phyloP scores from a whole-genome alignment of 2,888 invertebrate genomes.

The Prosapia bicincta region DNA sequence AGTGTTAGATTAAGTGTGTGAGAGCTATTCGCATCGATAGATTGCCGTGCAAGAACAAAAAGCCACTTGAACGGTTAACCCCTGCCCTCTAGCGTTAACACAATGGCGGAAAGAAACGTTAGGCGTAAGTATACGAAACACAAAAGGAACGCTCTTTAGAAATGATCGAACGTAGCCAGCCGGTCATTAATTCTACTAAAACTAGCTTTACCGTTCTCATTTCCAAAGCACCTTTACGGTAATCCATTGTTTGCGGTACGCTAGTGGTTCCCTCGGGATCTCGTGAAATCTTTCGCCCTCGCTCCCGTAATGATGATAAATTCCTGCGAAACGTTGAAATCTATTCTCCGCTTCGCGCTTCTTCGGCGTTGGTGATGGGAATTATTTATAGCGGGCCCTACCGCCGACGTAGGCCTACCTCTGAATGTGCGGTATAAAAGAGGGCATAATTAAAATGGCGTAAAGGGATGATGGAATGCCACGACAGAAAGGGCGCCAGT shows the following conservation, averaged over 20 bases:
- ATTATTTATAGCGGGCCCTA: not conserved
- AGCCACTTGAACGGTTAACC: not conserved
- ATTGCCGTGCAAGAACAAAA: not conserved
- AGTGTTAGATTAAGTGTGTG: not conserved
- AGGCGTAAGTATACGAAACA: not conserved
- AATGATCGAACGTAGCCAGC: not conserved
- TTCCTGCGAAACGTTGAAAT: not conserved
- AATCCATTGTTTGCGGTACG: conserved; percentile 2
- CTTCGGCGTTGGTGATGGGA: not conserved
- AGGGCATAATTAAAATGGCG: not conserved
- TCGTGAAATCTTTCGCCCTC: not conserved
- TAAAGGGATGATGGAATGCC: not conserved
- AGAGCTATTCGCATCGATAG: not conserved
- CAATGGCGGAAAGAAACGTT: not conserved
- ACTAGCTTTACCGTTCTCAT: not conserved
- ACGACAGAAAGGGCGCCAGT: not conserved
- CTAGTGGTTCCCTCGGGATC: not conserved
- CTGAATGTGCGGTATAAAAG: not conserved
- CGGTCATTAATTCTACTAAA: not conserved
- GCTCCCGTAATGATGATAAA: not conserved
- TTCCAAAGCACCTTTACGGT: not conserved
- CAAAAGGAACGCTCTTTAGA: not conserved
- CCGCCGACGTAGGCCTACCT: not conserved
- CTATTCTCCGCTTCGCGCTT: not conserved
- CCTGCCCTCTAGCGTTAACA: not conserved